These are phyloP conservation scores for Sardina pilchardus DNA, from an alignment of 2,113 vertebrate species.

Conservation along the genomic window DNA sequence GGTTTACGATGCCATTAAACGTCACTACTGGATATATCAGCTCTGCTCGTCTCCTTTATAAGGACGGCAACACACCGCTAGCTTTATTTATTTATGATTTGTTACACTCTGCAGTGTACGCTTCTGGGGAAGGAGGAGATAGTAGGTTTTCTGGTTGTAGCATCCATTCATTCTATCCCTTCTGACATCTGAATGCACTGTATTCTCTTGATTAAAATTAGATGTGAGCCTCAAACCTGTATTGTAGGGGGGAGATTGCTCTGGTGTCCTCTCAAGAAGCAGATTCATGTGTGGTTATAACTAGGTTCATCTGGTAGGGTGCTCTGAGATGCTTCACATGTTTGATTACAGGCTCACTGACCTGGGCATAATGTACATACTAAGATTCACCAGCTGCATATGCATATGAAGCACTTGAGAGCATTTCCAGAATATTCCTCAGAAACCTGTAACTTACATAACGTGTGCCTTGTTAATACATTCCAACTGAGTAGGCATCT, in stretches of 20 bases:
- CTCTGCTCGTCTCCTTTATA: neutral
- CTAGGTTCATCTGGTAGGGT: conserved; percentile 13
- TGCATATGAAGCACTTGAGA: neutral
- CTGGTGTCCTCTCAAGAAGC: neutral
- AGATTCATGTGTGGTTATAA: neutral
- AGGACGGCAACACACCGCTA: neutral
- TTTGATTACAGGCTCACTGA: conserved; percentile 27
- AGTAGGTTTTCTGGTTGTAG: neutral
- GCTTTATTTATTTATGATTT: conserved; percentile 1
- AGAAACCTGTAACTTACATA: neutral
- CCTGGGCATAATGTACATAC: conserved; percentile 41
- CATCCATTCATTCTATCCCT: neutral
- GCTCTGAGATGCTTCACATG: neutral
- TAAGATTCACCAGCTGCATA: neutral
- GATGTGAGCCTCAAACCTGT: neutral
- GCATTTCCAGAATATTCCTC: neutral
- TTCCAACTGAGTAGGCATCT: neutral
- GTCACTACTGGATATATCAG: neutral
- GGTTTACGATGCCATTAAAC: conserved; percentile 3
- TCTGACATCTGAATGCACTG: neutral
- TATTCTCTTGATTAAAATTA: neutral
- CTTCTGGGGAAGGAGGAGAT: neutral
- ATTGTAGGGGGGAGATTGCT: conserved; percentile 26
- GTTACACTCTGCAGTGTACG: neutral
- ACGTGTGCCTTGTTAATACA: neutral